Evolutionary conservation across 2,888 invertebrate species (phyloP), one percentile per base, ranked within the genome.

Genomic region (Hymenopus coronatus): DNA sequence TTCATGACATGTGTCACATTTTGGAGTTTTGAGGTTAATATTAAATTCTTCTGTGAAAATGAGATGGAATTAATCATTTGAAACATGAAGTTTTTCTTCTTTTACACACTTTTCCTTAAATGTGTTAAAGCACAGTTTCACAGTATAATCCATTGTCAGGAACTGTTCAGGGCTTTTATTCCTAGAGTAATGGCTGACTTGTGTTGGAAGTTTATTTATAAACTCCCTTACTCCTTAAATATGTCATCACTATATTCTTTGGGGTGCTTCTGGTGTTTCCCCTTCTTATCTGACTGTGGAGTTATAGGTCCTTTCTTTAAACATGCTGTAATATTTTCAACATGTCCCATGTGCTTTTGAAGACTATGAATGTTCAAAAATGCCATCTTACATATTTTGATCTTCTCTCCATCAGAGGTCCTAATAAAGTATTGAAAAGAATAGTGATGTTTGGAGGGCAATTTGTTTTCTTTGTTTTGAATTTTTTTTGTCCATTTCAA

Each of bases 41-140:
- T 87, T 70, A 81, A 28, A 81, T 27, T 87, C 87, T 82, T 87
- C 81, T 4, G 30, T 82, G 28, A 87, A 87, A 84, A 84, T 84
- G 14, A 12, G 7, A 4, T 40, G 3, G n/a, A 30, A 84, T 28
- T 84, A 3, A 33, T 84, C 40, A 20, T 25, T 40, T 28, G 84
- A 84, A 25, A 40, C 12, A 2, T 12, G 12, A 40, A 12, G 8
- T 40, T 40, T 9, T 1, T 9, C 12, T 40, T 6, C 12, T 40
- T 40, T 40, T 40, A 12, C 12, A 2, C 40, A 40, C 40, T 40
- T 9, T 40, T 40, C 40, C 40, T 40, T 40, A 12, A 1, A 40
- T 1, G 40, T 40, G 0, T 40, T 40, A 40, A 40, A 40, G 40
- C 40, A 40, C 12, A 40, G 6, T 8, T 40, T 12, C 40, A 40